These are phyloP conservation scores for Spinibarbus caldwelli DNA, from an alignment of 2,797 vertebrate species.

Conservation along the genomic window DNA sequence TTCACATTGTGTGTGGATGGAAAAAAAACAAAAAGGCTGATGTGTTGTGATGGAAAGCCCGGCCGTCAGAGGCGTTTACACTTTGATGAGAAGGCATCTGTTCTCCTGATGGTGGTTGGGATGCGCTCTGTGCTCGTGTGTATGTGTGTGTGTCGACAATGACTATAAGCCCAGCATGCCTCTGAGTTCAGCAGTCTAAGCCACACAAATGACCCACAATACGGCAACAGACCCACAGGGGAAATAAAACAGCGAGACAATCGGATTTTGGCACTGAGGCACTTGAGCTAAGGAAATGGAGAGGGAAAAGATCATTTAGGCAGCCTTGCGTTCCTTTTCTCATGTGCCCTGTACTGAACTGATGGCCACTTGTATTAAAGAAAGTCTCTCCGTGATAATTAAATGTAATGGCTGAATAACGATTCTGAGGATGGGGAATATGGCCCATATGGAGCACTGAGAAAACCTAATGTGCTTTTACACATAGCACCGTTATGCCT, in stretches of 20 bases:
- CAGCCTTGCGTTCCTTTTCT: constrained; percentile 71
- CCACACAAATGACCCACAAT: constrained; percentile 79
- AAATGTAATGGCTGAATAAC: constrained; percentile 73
- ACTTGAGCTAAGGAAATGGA: constrained; percentile 54
- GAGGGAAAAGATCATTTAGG: constrained; percentile 75
- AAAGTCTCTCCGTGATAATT: constrained; percentile 72
- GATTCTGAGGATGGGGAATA: constrained; percentile 56
- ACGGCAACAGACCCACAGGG: constrained; percentile 74
- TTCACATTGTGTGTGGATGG: neutral
- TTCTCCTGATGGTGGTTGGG: constrained; percentile 33
- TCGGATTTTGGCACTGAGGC: constrained; percentile 72
- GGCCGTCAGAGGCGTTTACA: constrained; percentile 9
- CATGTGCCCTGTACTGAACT: constrained; percentile 74
- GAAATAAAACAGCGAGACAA: constrained; percentile 80
- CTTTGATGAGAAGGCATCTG: constrained; percentile 51
- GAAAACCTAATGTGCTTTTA: constrained; percentile 32
- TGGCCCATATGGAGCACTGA: constrained; percentile 22
- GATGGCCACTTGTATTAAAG: constrained; percentile 75
- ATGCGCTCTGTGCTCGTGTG: constrained; percentile 21
- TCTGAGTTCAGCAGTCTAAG: constrained; percentile 74
- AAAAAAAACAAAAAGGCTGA: constrained; percentile 27
- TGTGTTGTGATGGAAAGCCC: constrained; percentile 32
- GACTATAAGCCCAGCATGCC: constrained; percentile 56
- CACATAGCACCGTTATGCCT: neutral
- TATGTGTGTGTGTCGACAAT: constrained; percentile 52